Percentiles rank a stretch among this genome's conserved stretches.
Evolutionary conservation across 2,888 invertebrate genomes (phyloP).

Genomic region (Helleia helle): DNA sequence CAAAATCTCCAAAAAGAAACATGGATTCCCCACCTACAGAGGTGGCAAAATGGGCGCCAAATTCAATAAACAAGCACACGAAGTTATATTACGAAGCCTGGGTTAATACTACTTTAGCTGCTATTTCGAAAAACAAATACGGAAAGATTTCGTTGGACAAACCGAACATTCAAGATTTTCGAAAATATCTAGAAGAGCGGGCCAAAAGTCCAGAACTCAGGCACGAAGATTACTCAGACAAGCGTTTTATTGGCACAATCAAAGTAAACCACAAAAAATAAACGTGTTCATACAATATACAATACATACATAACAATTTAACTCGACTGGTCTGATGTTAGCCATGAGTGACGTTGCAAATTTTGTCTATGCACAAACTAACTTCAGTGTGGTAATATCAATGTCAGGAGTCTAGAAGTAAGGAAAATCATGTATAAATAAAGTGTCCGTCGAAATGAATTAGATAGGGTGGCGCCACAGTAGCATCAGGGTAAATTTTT

Average conservation of each 20-base stretch:
- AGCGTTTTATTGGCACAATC: constrained; percentile 40
- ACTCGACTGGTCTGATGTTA: no score
- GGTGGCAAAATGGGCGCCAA: constrained; percentile 49
- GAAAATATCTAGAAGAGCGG: constrained; percentile 26
- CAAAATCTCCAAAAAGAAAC: no score
- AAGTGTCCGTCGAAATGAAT: no score
- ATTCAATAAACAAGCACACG: constrained; percentile 32
- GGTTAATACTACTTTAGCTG: constrained; percentile 46
- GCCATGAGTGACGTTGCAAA: no score
- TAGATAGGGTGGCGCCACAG: no score
- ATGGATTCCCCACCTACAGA: constrained; percentile 41
- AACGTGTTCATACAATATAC: no score
- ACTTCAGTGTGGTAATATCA: no score
- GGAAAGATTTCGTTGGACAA: constrained; percentile 27
- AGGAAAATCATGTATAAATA: no score
- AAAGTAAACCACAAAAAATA: not conserved
- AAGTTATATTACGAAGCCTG: constrained; percentile 58
- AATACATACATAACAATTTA: no score
- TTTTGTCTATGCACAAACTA: no score
- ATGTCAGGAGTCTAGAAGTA: no score
- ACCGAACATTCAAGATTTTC: constrained; percentile 29
- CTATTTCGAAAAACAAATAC: constrained; percentile 32
- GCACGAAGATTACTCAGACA: constrained; percentile 35
- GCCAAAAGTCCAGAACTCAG: constrained; percentile 31
- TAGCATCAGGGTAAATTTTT: no score